phyloP scores from a whole-genome alignment of 2,888 invertebrate genomes.

The Synanthedon myopaeformis region DNA sequence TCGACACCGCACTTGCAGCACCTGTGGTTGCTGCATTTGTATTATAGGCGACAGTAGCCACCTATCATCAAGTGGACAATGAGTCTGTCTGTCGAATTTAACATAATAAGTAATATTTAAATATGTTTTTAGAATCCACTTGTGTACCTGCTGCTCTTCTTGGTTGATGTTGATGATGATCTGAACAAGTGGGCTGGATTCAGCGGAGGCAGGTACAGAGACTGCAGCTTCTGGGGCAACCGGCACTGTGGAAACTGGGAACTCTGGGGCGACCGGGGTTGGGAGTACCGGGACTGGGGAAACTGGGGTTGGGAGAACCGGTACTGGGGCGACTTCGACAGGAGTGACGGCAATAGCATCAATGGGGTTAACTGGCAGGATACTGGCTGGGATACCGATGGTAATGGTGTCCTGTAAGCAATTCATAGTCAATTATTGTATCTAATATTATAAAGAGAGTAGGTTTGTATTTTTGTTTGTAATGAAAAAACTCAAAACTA shows the following conservation, averaged over 20 bases:
- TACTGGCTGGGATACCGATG: constrained; percentile 13
- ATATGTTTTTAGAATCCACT: too few relatives aligned
- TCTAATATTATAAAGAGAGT: too few relatives aligned
- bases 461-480: too few relatives aligned
- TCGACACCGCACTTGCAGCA: too few relatives aligned
- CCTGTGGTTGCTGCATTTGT: too few relatives aligned
- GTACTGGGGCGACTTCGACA: background rate
- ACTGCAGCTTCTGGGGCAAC: constrained; percentile 3
- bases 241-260: background rate
- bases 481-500: too few relatives aligned
- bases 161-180: constrained; percentile 29
- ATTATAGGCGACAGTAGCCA: too few relatives aligned
- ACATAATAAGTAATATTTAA: too few relatives aligned
- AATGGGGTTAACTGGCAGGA: constrained; percentile 9
- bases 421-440: constrained; percentile 4
- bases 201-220: constrained; percentile 13
- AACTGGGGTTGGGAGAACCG: background rate
- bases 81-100: too few relatives aligned
- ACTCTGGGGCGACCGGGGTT: background rate
- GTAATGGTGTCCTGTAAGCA: constrained; percentile 17
- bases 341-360: constrained; percentile 6
- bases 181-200: constrained; percentile 35
- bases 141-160: constrained; percentile 2
- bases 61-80: too few relatives aligned
- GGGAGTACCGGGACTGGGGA: too few relatives aligned